Evolutionary conservation across 2,888 invertebrate genomes (phyloP).

Genomic region (Drosophila demipolita): DNA sequence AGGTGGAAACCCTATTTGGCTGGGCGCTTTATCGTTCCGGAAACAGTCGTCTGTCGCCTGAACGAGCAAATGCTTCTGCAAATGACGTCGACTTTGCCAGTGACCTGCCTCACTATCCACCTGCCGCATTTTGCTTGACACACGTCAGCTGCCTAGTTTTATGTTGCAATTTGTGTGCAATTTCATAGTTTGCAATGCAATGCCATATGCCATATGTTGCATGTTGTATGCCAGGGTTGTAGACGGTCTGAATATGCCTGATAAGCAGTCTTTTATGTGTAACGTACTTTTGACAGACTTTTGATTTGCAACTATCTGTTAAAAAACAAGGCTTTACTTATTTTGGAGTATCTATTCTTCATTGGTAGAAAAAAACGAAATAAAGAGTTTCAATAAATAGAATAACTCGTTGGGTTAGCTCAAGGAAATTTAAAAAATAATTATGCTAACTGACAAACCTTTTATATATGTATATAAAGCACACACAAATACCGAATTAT

Average conservation of each 20-base stretch:
- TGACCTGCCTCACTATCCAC: slow-evolving; percentile 25
- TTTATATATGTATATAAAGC: not conserved
- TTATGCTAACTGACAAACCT: no score
- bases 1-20: slow-evolving; percentile 42
- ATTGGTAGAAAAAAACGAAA: not conserved
- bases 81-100: slow-evolving; percentile 37
- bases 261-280: not conserved
- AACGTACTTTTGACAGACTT: not conserved
- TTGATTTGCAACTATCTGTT: not conserved
- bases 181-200: slow-evolving; percentile 22
- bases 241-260: not conserved
- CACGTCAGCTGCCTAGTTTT: not conserved
- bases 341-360: not conserved
- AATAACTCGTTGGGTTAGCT: not conserved
- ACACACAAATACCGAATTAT: slow-evolving; percentile 12
- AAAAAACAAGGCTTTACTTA: not conserved
- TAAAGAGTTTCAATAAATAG: no score
- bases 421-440: not conserved
- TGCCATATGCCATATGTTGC: not conserved
- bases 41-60: slow-evolving; percentile 8
- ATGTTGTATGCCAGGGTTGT: not conserved
- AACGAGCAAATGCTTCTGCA: slow-evolving; percentile 24
- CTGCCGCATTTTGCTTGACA: not conserved
- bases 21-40: slow-evolving; percentile 49
- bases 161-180: slow-evolving; percentile 9